Conservation (phyloP, 2,888 invertebrate genomes). For the Netelia melanura region DNA sequence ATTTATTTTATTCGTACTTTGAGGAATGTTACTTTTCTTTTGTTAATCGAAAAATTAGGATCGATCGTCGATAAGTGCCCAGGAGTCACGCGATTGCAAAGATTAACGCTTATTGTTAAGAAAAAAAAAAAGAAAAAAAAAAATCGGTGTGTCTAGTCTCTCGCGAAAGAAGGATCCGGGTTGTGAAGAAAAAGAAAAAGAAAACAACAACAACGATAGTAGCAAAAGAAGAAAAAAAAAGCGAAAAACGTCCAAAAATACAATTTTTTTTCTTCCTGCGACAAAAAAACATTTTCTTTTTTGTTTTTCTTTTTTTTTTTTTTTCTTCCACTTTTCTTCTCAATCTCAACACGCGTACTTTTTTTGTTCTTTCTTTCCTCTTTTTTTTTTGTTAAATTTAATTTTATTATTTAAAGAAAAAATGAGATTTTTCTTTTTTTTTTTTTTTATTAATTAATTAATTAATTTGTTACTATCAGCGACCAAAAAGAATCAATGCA, state of each 20-base stretch:
- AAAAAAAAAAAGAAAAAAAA: constrained; percentile 41
- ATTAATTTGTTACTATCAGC: constrained; percentile 62
- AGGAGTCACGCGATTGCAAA: constrained; percentile 58
- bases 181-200: constrained; percentile 40
- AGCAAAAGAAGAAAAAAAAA: not conserved
- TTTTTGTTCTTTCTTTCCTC: constrained; percentile 25
- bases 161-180: constrained; percentile 71
- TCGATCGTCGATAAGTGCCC: constrained; percentile 51
- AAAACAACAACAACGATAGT: constrained; percentile 15
- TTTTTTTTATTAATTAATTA: not conserved
- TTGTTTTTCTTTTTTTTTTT: constrained; percentile 28
- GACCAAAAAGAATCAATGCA: constrained; percentile 77
- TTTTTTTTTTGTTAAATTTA: constrained; percentile 19
- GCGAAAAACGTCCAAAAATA: not conserved
- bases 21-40: not conserved
- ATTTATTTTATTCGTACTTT: not conserved
- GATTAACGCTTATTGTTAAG: constrained; percentile 60
- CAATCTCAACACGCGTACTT: not conserved
- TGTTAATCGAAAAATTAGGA: not conserved
- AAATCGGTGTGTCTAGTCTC: constrained; percentile 82
- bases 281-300: constrained; percentile 57
- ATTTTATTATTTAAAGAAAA: not conserved
- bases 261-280: constrained; percentile 30
- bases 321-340: constrained; percentile 12
- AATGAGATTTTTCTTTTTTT: constrained; percentile 8